Evolutionary conservation across 2,113 vertebrate genomes (phyloP).

Genomic region (Zosterops lateralis): DNA sequence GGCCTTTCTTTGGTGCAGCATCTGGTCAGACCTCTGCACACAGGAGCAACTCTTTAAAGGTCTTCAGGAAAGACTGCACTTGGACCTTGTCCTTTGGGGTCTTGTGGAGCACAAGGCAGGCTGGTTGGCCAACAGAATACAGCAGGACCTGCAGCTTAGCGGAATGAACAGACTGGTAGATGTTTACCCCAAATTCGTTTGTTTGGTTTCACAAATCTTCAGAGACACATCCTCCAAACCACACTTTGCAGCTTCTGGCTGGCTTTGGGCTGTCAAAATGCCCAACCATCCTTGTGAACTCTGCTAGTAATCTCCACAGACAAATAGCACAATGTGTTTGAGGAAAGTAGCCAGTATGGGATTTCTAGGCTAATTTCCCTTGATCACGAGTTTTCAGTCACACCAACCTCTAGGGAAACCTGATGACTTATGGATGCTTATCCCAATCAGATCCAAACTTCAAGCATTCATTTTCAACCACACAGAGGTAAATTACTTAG

Average conservation of each 20-base stretch:
- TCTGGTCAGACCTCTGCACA: background rate
- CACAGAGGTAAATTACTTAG: background rate
- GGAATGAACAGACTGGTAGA: background rate
- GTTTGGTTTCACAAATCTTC: slow-evolving; percentile 1
- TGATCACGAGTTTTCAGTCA: background rate
- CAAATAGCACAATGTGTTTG: background rate
- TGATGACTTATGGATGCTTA: background rate
- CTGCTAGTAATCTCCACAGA: slow-evolving; percentile 8
- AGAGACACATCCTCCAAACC: background rate
- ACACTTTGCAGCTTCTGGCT: slow-evolving; percentile 17
- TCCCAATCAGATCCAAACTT: background rate
- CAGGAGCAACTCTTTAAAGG: background rate
- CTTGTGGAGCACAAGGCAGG: background rate
- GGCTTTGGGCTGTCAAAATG: background rate
- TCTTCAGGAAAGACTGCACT: background rate
- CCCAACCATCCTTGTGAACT: background rate
- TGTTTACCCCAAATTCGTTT: background rate
- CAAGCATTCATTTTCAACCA: background rate
- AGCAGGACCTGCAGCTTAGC: background rate
- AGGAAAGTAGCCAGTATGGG: background rate
- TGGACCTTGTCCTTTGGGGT: background rate
- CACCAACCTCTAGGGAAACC: background rate
- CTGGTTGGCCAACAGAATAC: background rate
- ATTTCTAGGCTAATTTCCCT: slow-evolving; percentile 14
- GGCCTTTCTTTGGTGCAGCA: background rate